Evolutionary conservation across 1,140 invertebrate species (phyloP).

Genomic region (Dinoponera quadriceps): DNA sequence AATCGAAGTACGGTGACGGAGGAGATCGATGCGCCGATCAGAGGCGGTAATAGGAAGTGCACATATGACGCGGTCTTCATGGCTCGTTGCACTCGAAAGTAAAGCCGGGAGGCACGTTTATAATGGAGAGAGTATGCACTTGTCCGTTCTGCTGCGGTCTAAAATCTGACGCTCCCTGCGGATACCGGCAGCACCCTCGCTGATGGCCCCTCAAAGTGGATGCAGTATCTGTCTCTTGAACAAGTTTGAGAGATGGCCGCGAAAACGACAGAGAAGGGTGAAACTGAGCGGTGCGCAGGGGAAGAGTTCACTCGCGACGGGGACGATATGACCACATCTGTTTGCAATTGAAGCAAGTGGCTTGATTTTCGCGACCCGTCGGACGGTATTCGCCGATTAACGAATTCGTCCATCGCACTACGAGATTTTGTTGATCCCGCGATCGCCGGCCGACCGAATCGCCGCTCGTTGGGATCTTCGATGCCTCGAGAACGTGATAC

Average conservation of each 20-base stretch:
- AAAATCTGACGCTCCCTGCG: conserved; percentile 78
- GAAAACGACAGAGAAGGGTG: conserved; percentile 68
- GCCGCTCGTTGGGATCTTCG: not conserved
- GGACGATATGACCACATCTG: conserved; percentile 77
- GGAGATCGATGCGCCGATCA: conserved; percentile 64
- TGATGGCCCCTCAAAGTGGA: conserved; percentile 74
- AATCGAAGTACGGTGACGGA: conserved; percentile 44
- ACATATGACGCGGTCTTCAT: conserved; percentile 80
- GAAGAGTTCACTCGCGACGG: conserved; percentile 59
- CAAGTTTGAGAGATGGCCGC: conserved; percentile 78
- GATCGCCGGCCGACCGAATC: not conserved
- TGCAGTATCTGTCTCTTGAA: conserved; percentile 73
- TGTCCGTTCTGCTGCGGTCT: conserved; percentile 78
- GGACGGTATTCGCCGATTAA: conserved; percentile 71
- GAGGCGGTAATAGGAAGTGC: conserved; percentile 74
- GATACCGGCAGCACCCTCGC: conserved; percentile 67
- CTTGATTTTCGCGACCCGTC: conserved; percentile 73
- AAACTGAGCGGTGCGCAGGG: conserved; percentile 8
- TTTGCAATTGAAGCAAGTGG: conserved; percentile 82
- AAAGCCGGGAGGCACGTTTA: conserved; percentile 69
- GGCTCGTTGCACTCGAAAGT: conserved; percentile 79
- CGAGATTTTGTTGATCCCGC: conserved; percentile 9
- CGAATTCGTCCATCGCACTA: not conserved
- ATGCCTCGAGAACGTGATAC: not conserved
- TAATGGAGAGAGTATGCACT: conserved; percentile 76